Evolutionary conservation across 2,797 vertebrate species (phyloP), one percentile per base, ranked within the genome.

Genomic region (Sebastes elongatus): DNA sequence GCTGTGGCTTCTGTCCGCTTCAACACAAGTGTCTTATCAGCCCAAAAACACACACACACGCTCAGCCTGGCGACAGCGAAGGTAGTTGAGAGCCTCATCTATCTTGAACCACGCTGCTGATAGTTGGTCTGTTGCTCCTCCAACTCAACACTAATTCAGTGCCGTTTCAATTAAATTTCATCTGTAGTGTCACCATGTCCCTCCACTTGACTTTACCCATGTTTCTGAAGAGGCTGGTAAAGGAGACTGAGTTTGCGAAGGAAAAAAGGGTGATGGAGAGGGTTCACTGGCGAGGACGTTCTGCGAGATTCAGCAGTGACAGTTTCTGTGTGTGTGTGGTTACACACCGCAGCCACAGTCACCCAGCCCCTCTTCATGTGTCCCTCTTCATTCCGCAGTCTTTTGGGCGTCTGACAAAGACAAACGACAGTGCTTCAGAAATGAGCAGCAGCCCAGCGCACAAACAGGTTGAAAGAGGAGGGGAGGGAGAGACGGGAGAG

Each of bases 21-120:
- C 77, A 86, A 95, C 93, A 94, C 91, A 86, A 93, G 88, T 90
- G 93, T 93, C 96, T 97, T 98, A 98, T 98, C 97, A 92, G 97
- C 88, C 86, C 93, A 80, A 94, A 95, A 95, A 97, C 97, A 96
- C 96, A 95, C 72, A 9, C 72, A 9, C 94, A 92, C 10, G 81
- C 95, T 77, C 86, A 75, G 92, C 91, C 91, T 93, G 93, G 89
- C 93, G 92, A 95, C 92, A 93, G 93, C 92, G 84, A 90, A 88
- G 92, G 90, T 91, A 93, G 93, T 88, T 96, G 94, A 96, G 94
- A 95, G 91, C 92, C 95, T 96, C 96, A 97, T 97, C 97, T 95
- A 96, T 98, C 96, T 97, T 94, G 86, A 92, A 81, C 95, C 94
- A 67, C 11, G 62, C 92, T 88, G 88, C 88, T 90, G 95, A 96